phyloP scores from a whole-genome alignment of 2,113 vertebrate genomes.

The Oncorhynchus mykiss region DNA sequence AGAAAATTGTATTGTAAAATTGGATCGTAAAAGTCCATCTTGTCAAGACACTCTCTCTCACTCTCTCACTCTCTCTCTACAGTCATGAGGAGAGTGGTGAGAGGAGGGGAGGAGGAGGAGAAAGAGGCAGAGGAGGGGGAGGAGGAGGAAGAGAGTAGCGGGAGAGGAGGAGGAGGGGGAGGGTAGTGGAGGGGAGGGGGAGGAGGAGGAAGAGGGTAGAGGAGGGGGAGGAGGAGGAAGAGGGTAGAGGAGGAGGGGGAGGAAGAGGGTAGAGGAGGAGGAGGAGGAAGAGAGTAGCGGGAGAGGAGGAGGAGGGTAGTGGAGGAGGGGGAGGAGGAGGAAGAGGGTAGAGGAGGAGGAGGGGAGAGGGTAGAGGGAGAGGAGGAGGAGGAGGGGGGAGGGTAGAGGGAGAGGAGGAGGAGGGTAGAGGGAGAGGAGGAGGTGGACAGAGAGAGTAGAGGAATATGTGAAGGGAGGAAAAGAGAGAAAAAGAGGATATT shows the following conservation, averaged over 20 bases:
- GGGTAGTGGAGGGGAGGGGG: too few relatives aligned
- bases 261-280: background rate
- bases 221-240: background rate
- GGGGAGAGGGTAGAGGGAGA: background rate
- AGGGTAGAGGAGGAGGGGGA: background rate
- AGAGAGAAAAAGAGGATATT: constrained; percentile 60
- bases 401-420: too few relatives aligned
- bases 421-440: constrained; percentile 25
- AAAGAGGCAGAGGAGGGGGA: background rate
- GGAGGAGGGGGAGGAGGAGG: constrained; percentile 24
- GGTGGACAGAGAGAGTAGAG: background rate
- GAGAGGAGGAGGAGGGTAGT: background rate
- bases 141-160: too few relatives aligned
- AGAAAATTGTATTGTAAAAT: constrained; percentile 55
- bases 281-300: too few relatives aligned
- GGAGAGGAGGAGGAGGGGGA: too few relatives aligned
- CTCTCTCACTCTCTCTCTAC: constrained; percentile 5
- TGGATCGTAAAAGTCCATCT: constrained; percentile 43
- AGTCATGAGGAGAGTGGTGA: constrained; percentile 54
- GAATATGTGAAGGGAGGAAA: background rate
- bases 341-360: background rate
- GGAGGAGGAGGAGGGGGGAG: background rate
- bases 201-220: background rate
- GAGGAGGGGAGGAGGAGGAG: background rate
- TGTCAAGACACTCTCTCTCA: constrained; percentile 6